phyloP scores from a whole-genome alignment of 2,113 vertebrate species.

The Patagioenas fasciata region DNA sequence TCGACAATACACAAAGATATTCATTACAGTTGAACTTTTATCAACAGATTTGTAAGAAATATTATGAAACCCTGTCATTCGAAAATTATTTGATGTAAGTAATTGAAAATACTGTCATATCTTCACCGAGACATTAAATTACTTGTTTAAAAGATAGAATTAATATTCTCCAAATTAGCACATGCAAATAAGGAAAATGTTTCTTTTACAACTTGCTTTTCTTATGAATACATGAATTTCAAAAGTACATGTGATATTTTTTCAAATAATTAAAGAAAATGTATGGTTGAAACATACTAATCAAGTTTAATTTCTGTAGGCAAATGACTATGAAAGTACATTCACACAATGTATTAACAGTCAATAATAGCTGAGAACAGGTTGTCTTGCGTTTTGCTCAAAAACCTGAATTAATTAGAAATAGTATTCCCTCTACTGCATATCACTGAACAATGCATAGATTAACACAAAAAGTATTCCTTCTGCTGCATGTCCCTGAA shows the following conservation, averaged over 20 bases:
- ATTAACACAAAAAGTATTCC: not conserved
- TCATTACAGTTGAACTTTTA: conserved; percentile 53
- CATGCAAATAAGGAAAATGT: conserved; percentile 17
- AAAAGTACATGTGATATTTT: not conserved
- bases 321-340: conserved; percentile 29
- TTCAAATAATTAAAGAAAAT: conserved; percentile 36
- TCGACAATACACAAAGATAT: conserved; percentile 45
- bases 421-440: not conserved
- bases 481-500: not conserved
- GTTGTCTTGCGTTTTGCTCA: not conserved
- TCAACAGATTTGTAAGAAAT: conserved; percentile 21
- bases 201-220: conserved; percentile 7
- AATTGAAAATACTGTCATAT: conserved; percentile 53
- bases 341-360: not conserved
- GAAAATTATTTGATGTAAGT: conserved; percentile 23
- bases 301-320: not conserved
- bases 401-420: not conserved
- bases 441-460: not conserved
- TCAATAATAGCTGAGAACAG: not conserved
- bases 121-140: conserved; percentile 37
- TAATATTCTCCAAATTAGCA: conserved; percentile 53
- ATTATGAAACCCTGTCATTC: conserved; percentile 19
- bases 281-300: conserved; percentile 37
- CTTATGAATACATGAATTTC: conserved; percentile 17
- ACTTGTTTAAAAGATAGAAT: conserved; percentile 40